Evolutionary conservation across 1,140 invertebrate genomes (phyloP).

Genomic region (Zaprionus inermis): DNA sequence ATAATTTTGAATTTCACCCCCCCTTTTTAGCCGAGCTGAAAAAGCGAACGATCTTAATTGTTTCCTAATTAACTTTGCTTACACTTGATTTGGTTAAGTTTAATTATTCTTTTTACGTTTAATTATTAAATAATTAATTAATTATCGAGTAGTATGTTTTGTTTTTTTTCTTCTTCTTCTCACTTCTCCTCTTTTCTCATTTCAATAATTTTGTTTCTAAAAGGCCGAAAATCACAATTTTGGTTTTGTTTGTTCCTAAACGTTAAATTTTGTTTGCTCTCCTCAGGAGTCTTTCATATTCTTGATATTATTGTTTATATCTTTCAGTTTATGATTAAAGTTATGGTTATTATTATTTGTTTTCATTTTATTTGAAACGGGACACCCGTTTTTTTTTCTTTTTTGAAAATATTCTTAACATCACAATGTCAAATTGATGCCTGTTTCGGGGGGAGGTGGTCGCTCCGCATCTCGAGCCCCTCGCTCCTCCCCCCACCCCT

Average conservation of each 20-base stretch:
- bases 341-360: constrained; percentile 39
- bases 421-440: constrained; percentile 81
- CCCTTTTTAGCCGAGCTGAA: constrained; percentile 25
- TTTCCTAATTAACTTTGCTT: constrained; percentile 40
- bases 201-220: constrained; percentile 82
- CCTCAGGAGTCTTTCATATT: constrained; percentile 14
- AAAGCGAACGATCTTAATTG: constrained; percentile 24
- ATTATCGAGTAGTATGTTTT: constrained; percentile 60
- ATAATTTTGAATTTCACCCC: not conserved
- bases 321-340: constrained; percentile 43
- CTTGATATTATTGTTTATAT: constrained; percentile 21
- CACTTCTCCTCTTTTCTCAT: constrained; percentile 6
- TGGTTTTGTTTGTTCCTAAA: constrained; percentile 83
- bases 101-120: constrained; percentile 20
- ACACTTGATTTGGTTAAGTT: constrained; percentile 49
- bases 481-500: not conserved
- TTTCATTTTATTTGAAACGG: constrained; percentile 34
- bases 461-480: constrained; percentile 17
- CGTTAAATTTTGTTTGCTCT: constrained; percentile 71
- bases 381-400: constrained; percentile 28
- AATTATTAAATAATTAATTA: constrained; percentile 37
- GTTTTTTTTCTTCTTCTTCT: constrained; percentile 6
- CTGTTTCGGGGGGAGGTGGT: constrained; percentile 38
- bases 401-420: constrained; percentile 65
- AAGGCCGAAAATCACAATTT: constrained; percentile 84